Conservation (phyloP, 1,140 invertebrate genomes). For the Tribolium madens region DNA sequence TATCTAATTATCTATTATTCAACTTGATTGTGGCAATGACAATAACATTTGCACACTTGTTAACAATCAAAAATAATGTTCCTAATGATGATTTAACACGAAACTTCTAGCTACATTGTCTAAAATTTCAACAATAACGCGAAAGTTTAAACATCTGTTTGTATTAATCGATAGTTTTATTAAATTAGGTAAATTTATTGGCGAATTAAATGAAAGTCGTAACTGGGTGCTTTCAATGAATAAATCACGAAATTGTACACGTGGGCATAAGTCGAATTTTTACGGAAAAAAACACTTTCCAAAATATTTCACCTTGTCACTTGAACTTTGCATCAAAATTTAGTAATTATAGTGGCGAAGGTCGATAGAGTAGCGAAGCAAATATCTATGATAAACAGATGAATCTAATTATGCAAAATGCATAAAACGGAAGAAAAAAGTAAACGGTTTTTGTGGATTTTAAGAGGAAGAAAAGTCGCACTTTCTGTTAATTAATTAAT, state of each 20-base stretch:
- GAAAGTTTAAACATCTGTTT: constrained; percentile 27
- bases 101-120: constrained; percentile 12
- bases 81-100: neutral
- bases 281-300: constrained; percentile 6
- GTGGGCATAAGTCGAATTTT: neutral
- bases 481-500: no score
- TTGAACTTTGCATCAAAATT: constrained; percentile 1
- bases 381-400: neutral
- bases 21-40: neutral
- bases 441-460: neutral
- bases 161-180: neutral
- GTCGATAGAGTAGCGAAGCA: neutral
- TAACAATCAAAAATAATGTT: constrained; percentile 53
- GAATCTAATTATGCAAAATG: neutral
- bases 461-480: no score
- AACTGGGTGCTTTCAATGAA: neutral
- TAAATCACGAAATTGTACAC: constrained; percentile 19
- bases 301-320: constrained; percentile 27
- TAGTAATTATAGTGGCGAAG: neutral
- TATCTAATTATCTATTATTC: neutral
- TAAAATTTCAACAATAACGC: constrained; percentile 31
- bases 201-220: constrained; percentile 9
- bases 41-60: neutral
- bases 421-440: neutral
- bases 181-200: constrained; percentile 18